phyloP scores from a whole-genome alignment of 2,797 vertebrate species.

The Poliocrania exsul region DNA sequence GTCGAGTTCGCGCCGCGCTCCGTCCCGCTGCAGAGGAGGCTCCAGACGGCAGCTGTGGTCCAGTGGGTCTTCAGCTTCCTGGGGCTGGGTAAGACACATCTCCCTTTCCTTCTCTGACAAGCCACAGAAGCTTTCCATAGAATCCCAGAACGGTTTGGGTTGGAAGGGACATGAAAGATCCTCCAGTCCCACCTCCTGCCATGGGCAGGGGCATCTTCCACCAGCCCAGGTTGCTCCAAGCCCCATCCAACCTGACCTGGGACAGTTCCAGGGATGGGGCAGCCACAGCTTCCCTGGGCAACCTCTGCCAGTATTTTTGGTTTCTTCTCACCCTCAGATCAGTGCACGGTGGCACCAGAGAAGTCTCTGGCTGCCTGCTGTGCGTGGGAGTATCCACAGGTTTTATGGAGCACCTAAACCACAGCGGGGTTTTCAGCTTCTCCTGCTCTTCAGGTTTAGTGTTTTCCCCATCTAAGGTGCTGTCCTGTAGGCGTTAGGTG shows the following conservation, averaged over 20 bases:
- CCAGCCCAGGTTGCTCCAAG: not conserved
- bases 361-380: not conserved
- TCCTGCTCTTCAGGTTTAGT: not conserved
- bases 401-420: not conserved
- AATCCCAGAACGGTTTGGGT: not conserved
- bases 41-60: constrained; percentile 84
- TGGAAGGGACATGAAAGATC: not conserved
- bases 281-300: not conserved
- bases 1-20: constrained; percentile 83
- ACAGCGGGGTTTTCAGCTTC: not conserved
- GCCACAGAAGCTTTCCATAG: not conserved
- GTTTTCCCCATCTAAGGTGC: not conserved
- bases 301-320: not conserved
- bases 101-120: not conserved
- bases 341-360: rapidly evolving
- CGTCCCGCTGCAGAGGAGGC: constrained; percentile 79
- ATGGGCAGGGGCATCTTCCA: not conserved
- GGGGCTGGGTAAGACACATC: constrained; percentile 81
- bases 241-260: rapidly evolving
- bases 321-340: not conserved
- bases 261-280: not conserved
- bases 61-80: constrained; percentile 91
- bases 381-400: not conserved
- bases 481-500: not conserved
- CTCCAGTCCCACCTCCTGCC: not conserved